Percentiles rank a stretch among this genome's conserved stretches.
Conservation (phyloP, 2,797 vertebrate genomes). For the Aulostomus chinensis region DNA sequence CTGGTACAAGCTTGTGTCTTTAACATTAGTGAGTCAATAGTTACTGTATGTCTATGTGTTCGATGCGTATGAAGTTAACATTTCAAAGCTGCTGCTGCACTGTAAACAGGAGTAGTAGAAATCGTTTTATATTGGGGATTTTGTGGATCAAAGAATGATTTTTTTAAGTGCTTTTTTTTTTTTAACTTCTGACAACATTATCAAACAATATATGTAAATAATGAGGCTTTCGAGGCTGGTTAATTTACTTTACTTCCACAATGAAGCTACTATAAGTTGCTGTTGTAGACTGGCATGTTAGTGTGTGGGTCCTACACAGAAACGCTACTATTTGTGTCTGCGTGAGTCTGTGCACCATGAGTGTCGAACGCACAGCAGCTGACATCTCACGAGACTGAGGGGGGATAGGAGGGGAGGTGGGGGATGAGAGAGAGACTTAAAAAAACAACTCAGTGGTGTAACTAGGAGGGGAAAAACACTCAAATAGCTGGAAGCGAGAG, state of each 20-base stretch:
- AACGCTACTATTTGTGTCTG: slow-evolving; percentile 5
- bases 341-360: slow-evolving; percentile 6
- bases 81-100: too few relatives aligned
- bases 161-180: too few relatives aligned
- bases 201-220: background rate
- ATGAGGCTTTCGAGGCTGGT: background rate
- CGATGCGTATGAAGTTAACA: too few relatives aligned
- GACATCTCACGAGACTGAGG: slow-evolving; percentile 67
- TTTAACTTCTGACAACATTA: background rate
- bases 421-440: background rate
- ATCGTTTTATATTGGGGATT: too few relatives aligned
- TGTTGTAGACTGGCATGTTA: background rate
- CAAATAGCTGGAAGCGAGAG: too few relatives aligned
- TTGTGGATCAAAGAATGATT: too few relatives aligned
- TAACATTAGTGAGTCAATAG: too few relatives aligned
- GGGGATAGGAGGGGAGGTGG: background rate
- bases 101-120: too few relatives aligned
- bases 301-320: background rate
- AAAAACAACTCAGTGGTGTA: slow-evolving; percentile 15
- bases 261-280: slow-evolving; percentile 34
- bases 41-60: too few relatives aligned
- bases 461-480: background rate
- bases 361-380: slow-evolving; percentile 50
- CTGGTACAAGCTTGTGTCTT: too few relatives aligned
- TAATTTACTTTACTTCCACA: slow-evolving; percentile 48